A percentile compares a stretch with the other conserved stretches of the same genome.
These are phyloP conservation scores for Liopterus haemorrhoidalis DNA, from an alignment of 2,888 invertebrate genomes.

Conservation along the genomic window DNA sequence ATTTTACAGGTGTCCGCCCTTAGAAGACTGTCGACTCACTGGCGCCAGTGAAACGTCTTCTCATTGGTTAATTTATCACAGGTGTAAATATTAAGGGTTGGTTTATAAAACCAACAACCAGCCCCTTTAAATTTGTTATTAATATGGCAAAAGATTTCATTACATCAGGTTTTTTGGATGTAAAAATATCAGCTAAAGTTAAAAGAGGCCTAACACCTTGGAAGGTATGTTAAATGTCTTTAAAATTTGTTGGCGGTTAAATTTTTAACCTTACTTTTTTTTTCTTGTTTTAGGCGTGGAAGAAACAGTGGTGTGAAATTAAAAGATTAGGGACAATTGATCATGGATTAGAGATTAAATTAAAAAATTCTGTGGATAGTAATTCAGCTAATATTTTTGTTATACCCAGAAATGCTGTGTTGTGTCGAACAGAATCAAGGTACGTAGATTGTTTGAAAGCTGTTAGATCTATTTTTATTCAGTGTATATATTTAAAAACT, in stretches of 20 bases:
- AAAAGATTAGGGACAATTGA: slow-evolving; percentile 51
- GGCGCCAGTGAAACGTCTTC: no score
- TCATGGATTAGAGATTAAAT: slow-evolving; percentile 51
- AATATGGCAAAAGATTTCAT: slow-evolving; percentile 29
- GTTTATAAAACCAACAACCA: no score
- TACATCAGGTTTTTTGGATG: slow-evolving; percentile 57
- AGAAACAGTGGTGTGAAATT: slow-evolving; percentile 60
- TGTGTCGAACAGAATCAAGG: slow-evolving; percentile 60
- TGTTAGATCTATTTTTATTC: no score
- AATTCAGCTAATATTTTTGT: slow-evolving; percentile 46
- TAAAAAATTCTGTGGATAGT: slow-evolving; percentile 48
- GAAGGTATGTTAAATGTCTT: slow-evolving; percentile 48
- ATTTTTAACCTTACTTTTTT: slow-evolving; percentile 18
- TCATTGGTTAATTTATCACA: no score
- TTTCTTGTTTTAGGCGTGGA: slow-evolving; percentile 53
- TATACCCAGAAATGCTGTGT: slow-evolving; percentile 54
- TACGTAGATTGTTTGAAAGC: no score
- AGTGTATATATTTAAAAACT: no score
- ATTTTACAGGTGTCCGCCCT: no score
- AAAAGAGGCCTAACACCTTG: slow-evolving; percentile 58
- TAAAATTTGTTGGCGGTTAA: slow-evolving; percentile 10
- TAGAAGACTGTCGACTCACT: no score
- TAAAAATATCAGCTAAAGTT: slow-evolving; percentile 57
- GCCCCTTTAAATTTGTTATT: no score
- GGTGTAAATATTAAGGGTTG: no score